Base-by-base conservation (phyloP, 2,888 invertebrate genomes). In the Cantharis rufa region DNA sequence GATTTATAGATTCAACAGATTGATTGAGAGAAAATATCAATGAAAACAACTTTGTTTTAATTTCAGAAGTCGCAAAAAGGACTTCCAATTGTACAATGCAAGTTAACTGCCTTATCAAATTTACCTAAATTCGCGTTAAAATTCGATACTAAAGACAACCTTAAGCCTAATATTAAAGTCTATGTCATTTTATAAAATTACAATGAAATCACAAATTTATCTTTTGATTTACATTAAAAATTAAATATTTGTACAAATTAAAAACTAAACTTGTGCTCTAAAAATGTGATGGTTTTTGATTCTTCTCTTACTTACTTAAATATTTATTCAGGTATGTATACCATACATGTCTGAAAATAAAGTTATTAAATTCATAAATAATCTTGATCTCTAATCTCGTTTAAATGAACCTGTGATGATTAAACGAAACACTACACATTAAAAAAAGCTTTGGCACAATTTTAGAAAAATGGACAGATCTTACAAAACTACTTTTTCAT, bases 161-260 rank as follows among this genome's bases (percentile, higher is more conserved):
- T 72, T 32, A 61, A 62, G 10, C 15, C 73, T 73, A 73, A 66
- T 15, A 48, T 69, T 69, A 69, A 69, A 68, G 68, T 18, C 15
- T 71, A 63, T 63, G 63, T 62, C 27, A 68, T 72, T 48, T 48
- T 66, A 74, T 64, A 74, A 74, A 74, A 70, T 70, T 74, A 74
- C 74, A 64, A 27, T 74, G 63, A 69, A 70, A 74, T 74, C 74
- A 74, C 74, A 74, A 69, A 70, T 24, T 74, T 64, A 70, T 48
- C 69, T 27, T 73, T 74, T 74, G 70, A 70, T 70, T 69, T 64
- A 15, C 21, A 69, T 27, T 21, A 73, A 63, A 15, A 27, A 73
- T 32, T 64, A 28, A 72, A 18, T 71, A 18, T 63, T 63, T n/a
- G 16, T 15, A 21, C 24, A 66, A 24, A 66, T 66, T 21, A 66